A percentile compares a stretch with the other conserved stretches of the same genome.
Conservation (phyloP, 2,113 vertebrate genomes). For the Silurus meridionalis region DNA sequence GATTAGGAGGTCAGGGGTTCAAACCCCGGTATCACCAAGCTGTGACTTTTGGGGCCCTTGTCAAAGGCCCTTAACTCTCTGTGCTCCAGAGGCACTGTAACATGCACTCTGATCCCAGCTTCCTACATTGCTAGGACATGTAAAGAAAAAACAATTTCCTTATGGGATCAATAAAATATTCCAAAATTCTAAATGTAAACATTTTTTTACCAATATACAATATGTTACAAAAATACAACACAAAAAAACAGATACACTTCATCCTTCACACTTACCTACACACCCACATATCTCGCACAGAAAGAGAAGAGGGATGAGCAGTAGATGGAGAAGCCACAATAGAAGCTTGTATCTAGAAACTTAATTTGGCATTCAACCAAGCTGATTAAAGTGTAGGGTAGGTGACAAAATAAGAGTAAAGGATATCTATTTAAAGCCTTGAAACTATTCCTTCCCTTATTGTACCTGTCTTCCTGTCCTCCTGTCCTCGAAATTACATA, state of each 20-base stretch:
- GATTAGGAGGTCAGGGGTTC: too few relatives aligned
- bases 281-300: neutral
- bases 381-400: conserved; percentile 45
- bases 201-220: neutral
- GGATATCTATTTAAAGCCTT: conserved; percentile 41
- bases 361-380: conserved; percentile 41
- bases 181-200: too few relatives aligned
- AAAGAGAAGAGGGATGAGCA: neutral
- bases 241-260: neutral
- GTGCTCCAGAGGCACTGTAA: too few relatives aligned
- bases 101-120: too few relatives aligned
- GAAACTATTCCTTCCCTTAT: conserved; percentile 40
- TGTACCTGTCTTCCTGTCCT: conserved; percentile 50
- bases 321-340: conserved; percentile 17
- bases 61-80: too few relatives aligned
- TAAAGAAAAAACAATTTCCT: too few relatives aligned
- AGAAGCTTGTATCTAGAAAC: conserved; percentile 10
- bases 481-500: conserved; percentile 42
- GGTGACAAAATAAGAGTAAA: conserved; percentile 46
- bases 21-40: too few relatives aligned
- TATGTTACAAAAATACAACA: neutral
- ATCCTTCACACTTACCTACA: neutral
- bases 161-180: too few relatives aligned
- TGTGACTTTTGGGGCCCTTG: too few relatives aligned
- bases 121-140: too few relatives aligned